Evolutionary conservation across 2,888 invertebrate species (phyloP), one percentile per base, ranked within the genome.

Genomic region (Mesopsocus fuscifrons): DNA sequence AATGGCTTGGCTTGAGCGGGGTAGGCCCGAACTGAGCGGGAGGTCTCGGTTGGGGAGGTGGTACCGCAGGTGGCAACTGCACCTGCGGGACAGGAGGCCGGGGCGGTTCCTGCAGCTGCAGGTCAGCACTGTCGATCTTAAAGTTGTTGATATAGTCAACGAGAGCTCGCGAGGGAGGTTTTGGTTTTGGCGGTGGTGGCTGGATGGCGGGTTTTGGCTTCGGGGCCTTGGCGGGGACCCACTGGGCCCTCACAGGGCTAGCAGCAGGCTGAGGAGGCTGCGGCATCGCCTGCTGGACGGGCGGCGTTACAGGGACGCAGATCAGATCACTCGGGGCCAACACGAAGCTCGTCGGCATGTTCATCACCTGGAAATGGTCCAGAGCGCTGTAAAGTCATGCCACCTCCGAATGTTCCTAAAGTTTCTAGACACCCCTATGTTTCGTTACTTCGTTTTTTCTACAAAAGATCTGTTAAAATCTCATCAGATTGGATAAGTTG

Each of bases 161-260:
- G 5, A 38, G 8, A 5, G 38, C 38, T 38, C 20, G 17, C 3
- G 11, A 30, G n/a, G 23, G 8, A 16, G 20, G 38, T n/a, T 3
- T 20, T 17, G 16, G 38, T 34, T 22, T 32, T 42, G 43, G 31
- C 31, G 41, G 31, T 23, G 21, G 21, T 31, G 42, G 34, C 26
- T 26, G 26, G 8, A 9, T 26, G 6, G 11, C 26, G 26, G 11
- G 8, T 11, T 9, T 11, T 26, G 6, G 26, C 26, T 26, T 26
- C 26, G 6, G 26, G 6, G 8, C 11, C 6, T 6, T 6, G 11
- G 26, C 8, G 6, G 26, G 6, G 11, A 11, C 11, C 26, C 26
- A 26, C 26, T 26, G 26, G 8, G 26, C 26, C 26, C 26, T 26
- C 8, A 26, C 11, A n/a, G n/a, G n/a, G n/a, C n/a, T n/a, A n/a